Evolutionary conservation across 2,797 vertebrate genomes (phyloP).

Genomic region (Galago senegalensis): DNA sequence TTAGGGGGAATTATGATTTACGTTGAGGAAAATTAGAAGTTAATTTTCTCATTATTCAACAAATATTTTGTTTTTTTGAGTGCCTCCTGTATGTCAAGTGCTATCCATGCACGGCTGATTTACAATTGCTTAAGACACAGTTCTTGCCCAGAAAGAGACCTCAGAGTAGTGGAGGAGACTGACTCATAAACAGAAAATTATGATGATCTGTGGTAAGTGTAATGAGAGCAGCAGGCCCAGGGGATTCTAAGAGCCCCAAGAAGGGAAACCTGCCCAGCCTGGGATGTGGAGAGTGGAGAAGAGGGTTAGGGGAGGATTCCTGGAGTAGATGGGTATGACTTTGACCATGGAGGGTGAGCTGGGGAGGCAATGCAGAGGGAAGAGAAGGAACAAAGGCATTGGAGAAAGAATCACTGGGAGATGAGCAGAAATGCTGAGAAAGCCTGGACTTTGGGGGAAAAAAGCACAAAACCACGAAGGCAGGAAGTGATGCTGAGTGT

Average conservation of each 20-base stretch:
- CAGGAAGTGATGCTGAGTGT: neutral
- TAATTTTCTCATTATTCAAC: constrained; percentile 33
- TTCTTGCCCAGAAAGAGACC: constrained; percentile 1
- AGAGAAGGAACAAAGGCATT: neutral
- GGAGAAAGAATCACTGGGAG: neutral
- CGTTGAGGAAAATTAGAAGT: constrained; percentile 30
- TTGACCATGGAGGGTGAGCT: neutral
- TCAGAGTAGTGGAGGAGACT: neutral
- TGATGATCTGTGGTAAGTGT: neutral
- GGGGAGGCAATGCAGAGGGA: neutral
- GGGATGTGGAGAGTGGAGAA: neutral
- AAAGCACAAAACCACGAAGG: neutral
- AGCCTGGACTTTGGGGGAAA: neutral
- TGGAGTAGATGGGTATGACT: neutral
- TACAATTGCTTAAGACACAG: neutral
- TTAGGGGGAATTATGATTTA: neutral
- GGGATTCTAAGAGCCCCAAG: neutral
- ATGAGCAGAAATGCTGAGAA: neutral
- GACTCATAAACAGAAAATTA: neutral
- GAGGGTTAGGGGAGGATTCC: neutral
- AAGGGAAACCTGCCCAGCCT: neutral
- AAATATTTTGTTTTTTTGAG: neutral
- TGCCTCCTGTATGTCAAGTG: neutral
- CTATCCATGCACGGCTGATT: neutral
- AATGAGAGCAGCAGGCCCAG: neutral